Evolutionary conservation across 2,888 invertebrate genomes (phyloP).

Genomic region (Euzophera pinguis): DNA sequence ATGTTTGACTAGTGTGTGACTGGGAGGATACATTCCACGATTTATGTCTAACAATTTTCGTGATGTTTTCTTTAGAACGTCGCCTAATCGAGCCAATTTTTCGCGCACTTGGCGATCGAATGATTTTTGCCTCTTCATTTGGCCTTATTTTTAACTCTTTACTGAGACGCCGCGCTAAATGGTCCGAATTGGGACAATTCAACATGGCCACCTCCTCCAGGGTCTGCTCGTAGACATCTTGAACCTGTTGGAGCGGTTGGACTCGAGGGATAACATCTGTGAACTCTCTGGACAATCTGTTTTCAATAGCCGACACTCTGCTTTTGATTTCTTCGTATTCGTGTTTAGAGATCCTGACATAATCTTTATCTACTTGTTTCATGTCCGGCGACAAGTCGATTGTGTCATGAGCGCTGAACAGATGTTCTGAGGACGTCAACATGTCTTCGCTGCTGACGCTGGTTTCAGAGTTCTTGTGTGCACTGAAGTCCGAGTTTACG

Average conservation of each 20-base stretch:
- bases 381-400: slow-evolving; percentile 63
- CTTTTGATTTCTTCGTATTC: slow-evolving; percentile 90
- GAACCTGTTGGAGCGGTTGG: slow-evolving; percentile 82
- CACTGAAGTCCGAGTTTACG: slow-evolving; percentile 55
- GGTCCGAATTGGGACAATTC: slow-evolving; percentile 82
- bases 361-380: slow-evolving; percentile 76
- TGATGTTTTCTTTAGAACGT: slow-evolving; percentile 83
- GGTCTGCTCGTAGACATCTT: slow-evolving; percentile 86
- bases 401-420: slow-evolving; percentile 68
- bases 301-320: slow-evolving; percentile 86
- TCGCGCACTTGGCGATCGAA: slow-evolving; percentile 89
- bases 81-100: slow-evolving; percentile 88
- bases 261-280: slow-evolving; percentile 67
- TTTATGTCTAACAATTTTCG: slow-evolving; percentile 79
- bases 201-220: slow-evolving; percentile 84
- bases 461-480: slow-evolving; percentile 62
- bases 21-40: slow-evolving; percentile 82
- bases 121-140: slow-evolving; percentile 84
- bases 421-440: slow-evolving; percentile 63
- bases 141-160: slow-evolving; percentile 87
- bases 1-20: slow-evolving; percentile 58
- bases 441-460: slow-evolving; percentile 68
- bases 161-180: slow-evolving; percentile 84
- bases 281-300: slow-evolving; percentile 84
- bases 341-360: slow-evolving; percentile 85